Percentiles rank a stretch among this genome's conserved stretches.
phyloP scores from a whole-genome alignment of 2,797 vertebrate species.

The Eutrigla gurnardus region DNA sequence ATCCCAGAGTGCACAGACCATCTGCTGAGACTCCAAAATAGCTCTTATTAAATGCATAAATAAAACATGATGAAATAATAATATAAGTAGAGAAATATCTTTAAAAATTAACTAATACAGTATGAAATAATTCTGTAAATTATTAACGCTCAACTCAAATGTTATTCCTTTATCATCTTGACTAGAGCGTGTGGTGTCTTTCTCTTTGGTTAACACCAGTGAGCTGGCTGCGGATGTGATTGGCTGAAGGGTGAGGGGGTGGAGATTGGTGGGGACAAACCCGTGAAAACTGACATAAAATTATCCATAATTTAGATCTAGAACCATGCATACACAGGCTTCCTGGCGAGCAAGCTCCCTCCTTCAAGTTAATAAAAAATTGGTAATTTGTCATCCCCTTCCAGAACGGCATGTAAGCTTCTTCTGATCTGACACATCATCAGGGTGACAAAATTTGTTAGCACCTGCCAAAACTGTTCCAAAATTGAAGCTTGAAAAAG shows the following conservation, averaged over 20 bases:
- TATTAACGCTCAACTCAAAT: constrained; percentile 36
- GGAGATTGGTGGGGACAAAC: neutral
- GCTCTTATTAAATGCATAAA: constrained; percentile 48
- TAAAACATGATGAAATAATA: constrained; percentile 47
- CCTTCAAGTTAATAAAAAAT: too few relatives aligned
- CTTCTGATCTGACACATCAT: too few relatives aligned
- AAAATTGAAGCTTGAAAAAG: too few relatives aligned
- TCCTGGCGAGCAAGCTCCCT: too few relatives aligned
- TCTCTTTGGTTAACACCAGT: neutral
- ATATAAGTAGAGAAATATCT: constrained; percentile 32
- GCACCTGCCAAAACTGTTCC: too few relatives aligned
- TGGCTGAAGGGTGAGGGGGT: neutral
- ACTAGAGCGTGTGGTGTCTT: neutral
- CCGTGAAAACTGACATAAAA: neutral
- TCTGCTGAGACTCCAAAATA: constrained; percentile 27
- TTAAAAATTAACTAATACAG: constrained; percentile 36
- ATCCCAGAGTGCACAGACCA: neutral
- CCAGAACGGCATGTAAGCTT: too few relatives aligned
- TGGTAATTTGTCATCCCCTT: too few relatives aligned
- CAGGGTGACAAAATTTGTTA: too few relatives aligned
- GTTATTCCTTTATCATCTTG: constrained; percentile 35
- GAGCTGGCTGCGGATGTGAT: neutral
- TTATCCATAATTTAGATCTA: neutral
- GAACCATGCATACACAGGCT: neutral
- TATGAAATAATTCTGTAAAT: constrained; percentile 37